These are phyloP conservation scores for Leptothorax acervorum DNA, from an alignment of 2,888 invertebrate genomes.

Conservation along the genomic window DNA sequence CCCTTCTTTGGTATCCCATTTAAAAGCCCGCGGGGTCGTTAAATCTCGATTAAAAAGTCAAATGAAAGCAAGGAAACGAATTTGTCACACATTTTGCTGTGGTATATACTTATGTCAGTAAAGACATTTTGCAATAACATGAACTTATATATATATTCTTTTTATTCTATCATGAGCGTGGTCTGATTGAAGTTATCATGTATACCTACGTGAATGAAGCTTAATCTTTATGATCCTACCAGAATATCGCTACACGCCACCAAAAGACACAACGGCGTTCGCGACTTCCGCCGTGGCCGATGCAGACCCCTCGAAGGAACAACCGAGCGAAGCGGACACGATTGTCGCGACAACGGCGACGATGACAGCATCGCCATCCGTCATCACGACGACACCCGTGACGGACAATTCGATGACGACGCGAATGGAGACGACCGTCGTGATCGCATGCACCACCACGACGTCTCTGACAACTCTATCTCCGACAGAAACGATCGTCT, in stretches of 20 bases:
- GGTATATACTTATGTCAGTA: constrained; percentile 44
- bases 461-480: constrained; percentile 21
- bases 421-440: constrained; percentile 56
- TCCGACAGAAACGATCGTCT: constrained; percentile 31
- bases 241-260: constrained; percentile 58
- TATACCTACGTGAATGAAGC: not conserved
- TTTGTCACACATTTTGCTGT: constrained; percentile 44
- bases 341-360: constrained; percentile 22
- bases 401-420: constrained; percentile 29
- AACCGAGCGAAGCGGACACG: constrained; percentile 27
- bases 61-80: constrained; percentile 63
- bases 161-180: not conserved
- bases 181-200: not conserved
- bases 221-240: not conserved
- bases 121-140: not conserved
- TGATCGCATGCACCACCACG: constrained; percentile 53
- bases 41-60: constrained; percentile 70
- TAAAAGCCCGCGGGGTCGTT: constrained; percentile 44
- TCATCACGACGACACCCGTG: not conserved
- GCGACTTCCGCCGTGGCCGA: constrained; percentile 42
- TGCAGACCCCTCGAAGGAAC: constrained; percentile 33
- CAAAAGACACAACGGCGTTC: constrained; percentile 48
- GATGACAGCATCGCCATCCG: constrained; percentile 7
- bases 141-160: not conserved
- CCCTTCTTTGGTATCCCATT: not conserved